Conservation (phyloP, 1,140 invertebrate genomes). For the Rhagoletis zephyria region DNA sequence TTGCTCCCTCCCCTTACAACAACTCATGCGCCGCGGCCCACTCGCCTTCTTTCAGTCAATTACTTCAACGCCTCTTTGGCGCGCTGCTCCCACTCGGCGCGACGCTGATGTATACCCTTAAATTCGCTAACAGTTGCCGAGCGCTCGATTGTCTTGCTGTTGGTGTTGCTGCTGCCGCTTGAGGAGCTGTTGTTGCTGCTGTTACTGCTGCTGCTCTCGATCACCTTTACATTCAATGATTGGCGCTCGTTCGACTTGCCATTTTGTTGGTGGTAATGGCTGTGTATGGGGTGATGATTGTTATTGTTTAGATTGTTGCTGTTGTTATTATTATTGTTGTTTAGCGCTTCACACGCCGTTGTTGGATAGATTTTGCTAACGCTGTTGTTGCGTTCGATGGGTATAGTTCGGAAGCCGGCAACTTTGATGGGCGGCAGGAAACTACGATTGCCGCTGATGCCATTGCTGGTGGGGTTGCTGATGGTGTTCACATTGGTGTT, state of each 20-base stretch:
- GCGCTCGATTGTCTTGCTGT: slow-evolving; percentile 64
- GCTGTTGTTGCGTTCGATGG: slow-evolving; percentile 55
- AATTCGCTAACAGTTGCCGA: slow-evolving; percentile 74
- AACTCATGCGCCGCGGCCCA: not conserved
- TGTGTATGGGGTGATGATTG: not conserved
- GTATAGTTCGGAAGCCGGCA: slow-evolving; percentile 50
- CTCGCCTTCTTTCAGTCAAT: not conserved
- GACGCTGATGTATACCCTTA: slow-evolving; percentile 81
- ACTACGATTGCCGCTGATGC: slow-evolving; percentile 36
- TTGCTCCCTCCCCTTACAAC: not conserved
- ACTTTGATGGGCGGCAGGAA: slow-evolving; percentile 66
- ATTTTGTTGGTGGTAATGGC: slow-evolving; percentile 48
- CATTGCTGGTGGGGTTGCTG: slow-evolving; percentile 53
- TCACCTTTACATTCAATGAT: slow-evolving; percentile 5
- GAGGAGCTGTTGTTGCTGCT: not conserved
- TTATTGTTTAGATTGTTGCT: slow-evolving; percentile 40
- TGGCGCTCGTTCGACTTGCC: slow-evolving; percentile 53
- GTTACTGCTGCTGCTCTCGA: not conserved
- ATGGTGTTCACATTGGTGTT: slow-evolving; percentile 62
- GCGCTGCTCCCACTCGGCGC: slow-evolving; percentile 83
- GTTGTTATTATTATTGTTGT: slow-evolving; percentile 60
- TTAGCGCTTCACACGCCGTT: slow-evolving; percentile 7
- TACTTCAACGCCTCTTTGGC: slow-evolving; percentile 78
- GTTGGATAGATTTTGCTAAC: slow-evolving; percentile 35
- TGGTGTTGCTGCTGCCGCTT: slow-evolving; percentile 53